These are phyloP conservation scores for Allygus modestus DNA, from an alignment of 2,888 invertebrate species.

Conservation along the genomic window DNA sequence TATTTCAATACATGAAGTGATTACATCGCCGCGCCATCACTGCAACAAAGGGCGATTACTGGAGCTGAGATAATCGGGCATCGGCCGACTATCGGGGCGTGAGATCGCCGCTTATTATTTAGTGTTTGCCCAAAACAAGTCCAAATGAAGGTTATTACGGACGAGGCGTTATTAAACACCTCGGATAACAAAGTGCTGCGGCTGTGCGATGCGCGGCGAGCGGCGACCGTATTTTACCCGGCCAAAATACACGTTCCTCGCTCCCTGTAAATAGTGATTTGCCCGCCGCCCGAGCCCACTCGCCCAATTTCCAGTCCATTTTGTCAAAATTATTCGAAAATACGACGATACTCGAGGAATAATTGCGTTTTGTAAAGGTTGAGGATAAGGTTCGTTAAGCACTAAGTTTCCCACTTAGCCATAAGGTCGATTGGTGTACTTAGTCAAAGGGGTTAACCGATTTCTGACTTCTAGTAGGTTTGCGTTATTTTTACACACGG, in stretches of 20 bases:
- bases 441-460: too few relatives aligned
- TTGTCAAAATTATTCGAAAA: conserved; percentile 52
- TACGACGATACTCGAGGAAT: conserved; percentile 4
- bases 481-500: too few relatives aligned
- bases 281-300: conserved; percentile 15
- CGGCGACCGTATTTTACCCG: conserved; percentile 39
- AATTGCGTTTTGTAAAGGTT: neutral
- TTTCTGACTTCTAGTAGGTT: too few relatives aligned
- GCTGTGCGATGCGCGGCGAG: neutral
- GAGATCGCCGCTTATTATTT: conserved; percentile 60
- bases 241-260: conserved; percentile 24
- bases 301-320: conserved; percentile 33
- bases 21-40: neutral
- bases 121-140: conserved; percentile 63
- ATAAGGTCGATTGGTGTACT: too few relatives aligned
- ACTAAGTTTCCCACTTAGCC: too few relatives aligned
- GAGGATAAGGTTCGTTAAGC: neutral
- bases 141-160: conserved; percentile 63
- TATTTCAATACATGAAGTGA: conserved; percentile 48
- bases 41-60: conserved; percentile 58
- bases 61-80: conserved; percentile 28
- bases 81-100: conserved; percentile 38
- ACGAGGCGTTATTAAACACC: conserved; percentile 61
- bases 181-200: conserved; percentile 24
- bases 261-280: conserved; percentile 54